Evolutionary conservation across 2,888 invertebrate genomes (phyloP).

Genomic region (Nudaria mundana): DNA sequence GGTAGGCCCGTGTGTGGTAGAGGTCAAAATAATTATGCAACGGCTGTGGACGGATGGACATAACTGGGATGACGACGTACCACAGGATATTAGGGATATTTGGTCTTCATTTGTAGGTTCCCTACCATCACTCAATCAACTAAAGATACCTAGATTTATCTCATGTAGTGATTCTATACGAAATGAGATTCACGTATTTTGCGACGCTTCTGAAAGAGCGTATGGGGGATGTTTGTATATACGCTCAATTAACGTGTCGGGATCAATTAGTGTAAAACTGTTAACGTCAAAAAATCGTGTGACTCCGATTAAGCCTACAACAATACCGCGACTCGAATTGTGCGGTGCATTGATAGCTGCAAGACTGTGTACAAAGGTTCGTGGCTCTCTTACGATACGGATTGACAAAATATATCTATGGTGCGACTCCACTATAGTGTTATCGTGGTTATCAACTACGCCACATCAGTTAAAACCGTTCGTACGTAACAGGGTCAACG

Average conservation of each 20-base stretch:
- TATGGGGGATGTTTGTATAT: no score
- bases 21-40: conserved; percentile 3
- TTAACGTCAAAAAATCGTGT: no score
- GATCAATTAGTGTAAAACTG: no score
- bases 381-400: neutral
- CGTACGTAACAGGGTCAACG: conserved; percentile 1
- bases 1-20: neutral
- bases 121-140: no score
- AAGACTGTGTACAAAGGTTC: neutral
- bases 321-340: neutral
- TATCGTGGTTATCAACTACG: neutral
- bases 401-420: neutral
- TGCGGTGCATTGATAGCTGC: neutral
- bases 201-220: no score
- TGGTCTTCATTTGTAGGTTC: neutral
- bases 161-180: no score
- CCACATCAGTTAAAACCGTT: neutral
- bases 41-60: conserved; percentile 2
- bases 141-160: no score
- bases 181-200: no score
- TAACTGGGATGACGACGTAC: conserved; percentile 3
- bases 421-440: neutral
- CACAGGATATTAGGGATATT: neutral
- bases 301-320: no score
- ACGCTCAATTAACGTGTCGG: no score